Percentiles rank a stretch among this genome's conserved stretches.
Evolutionary conservation across 2,113 vertebrate species (phyloP).

Genomic region (Oenanthe oenanthe): DNA sequence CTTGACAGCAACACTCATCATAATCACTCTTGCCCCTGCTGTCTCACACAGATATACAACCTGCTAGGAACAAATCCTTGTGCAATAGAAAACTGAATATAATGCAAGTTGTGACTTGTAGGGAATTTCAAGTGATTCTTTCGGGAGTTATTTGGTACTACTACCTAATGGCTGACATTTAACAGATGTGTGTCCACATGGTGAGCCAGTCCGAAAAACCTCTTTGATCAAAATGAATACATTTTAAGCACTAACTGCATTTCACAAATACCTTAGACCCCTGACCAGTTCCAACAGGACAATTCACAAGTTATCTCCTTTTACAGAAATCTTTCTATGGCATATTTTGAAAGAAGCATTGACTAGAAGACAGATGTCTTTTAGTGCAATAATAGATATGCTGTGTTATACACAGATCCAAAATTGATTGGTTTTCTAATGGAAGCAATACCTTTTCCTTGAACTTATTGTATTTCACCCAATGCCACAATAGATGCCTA

Average conservation of each 20-base stretch:
- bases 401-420: constrained; percentile 4
- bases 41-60: constrained; percentile 14
- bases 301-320: not conserved
- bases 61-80: not conserved
- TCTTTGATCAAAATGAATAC: not conserved
- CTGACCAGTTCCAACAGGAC: not conserved
- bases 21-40: not conserved
- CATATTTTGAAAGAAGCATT: not conserved
- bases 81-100: not conserved
- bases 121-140: constrained; percentile 35
- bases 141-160: not conserved
- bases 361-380: not conserved
- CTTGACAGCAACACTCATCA: constrained; percentile 22
- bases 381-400: not conserved
- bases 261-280: not conserved
- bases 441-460: constrained; percentile 6
- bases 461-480: not conserved
- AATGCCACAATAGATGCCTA: not conserved
- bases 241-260: not conserved
- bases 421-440: constrained; percentile 34
- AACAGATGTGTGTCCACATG: not conserved
- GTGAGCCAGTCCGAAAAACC: not conserved
- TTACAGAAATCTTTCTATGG: not conserved
- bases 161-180: constrained; percentile 3
- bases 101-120: not conserved